A percentile compares a stretch with the other conserved stretches of the same genome.
phyloP scores from a whole-genome alignment of 2,888 invertebrate species.

The Sinotaia quadrata region DNA sequence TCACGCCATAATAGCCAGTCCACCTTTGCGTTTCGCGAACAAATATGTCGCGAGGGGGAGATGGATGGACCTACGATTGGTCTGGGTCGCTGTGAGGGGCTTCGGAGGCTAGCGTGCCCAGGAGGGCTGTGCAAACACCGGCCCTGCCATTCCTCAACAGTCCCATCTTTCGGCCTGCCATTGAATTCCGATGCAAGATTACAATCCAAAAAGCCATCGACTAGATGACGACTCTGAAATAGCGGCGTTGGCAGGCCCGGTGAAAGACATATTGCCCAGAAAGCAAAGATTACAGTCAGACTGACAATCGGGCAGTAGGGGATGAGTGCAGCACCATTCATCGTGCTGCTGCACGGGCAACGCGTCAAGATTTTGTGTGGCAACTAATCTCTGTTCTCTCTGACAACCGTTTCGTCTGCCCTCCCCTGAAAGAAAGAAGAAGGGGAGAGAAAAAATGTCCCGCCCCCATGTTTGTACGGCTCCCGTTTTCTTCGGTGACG shows the following conservation, averaged over 20 bases:
- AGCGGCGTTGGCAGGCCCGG: conserved; percentile 22
- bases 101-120: background rate
- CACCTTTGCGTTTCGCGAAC: conserved; percentile 36
- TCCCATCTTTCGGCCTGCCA: conserved; percentile 10
- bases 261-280: conserved; percentile 38
- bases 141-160: background rate
- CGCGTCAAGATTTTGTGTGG: conserved; percentile 1
- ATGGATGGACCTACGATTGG: conserved; percentile 34
- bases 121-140: conserved; percentile 19
- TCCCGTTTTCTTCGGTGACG: background rate
- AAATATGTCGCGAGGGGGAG: conserved; percentile 33
- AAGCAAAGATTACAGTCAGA: conserved; percentile 34
- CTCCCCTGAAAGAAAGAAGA: too few relatives aligned
- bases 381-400: too few relatives aligned
- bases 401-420: too few relatives aligned
- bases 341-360: conserved; percentile 8
- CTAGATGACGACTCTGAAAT: conserved; percentile 26
- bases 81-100: conserved; percentile 18
- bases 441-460: too few relatives aligned
- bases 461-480: background rate
- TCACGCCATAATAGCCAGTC: conserved; percentile 36
- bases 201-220: conserved; percentile 31
- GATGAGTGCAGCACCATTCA: conserved; percentile 11
- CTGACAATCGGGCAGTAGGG: conserved; percentile 9
- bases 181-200: conserved; percentile 37